phyloP scores from a whole-genome alignment of 2,888 invertebrate genomes.

The Cordilura impudica region DNA sequence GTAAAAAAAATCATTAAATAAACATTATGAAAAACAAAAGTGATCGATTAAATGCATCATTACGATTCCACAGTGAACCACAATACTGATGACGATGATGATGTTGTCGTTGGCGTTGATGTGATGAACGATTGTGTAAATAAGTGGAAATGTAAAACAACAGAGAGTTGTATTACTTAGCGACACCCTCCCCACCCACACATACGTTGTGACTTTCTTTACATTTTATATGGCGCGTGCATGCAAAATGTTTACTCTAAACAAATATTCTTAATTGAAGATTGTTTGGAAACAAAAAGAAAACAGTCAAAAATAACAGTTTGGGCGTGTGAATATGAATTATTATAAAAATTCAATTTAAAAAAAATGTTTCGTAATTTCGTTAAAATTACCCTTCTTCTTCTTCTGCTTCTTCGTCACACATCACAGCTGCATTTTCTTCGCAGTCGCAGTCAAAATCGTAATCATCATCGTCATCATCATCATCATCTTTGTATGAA shows the following conservation, averaged over 20 bases:
- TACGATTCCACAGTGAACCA: constrained; percentile 12
- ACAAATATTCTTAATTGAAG: constrained; percentile 4
- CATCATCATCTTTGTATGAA: too few relatives aligned
- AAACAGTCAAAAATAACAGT: not conserved
- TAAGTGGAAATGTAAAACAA: not conserved
- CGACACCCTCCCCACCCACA: not conserved
- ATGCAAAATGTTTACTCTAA: not conserved
- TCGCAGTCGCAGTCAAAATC: constrained; percentile 2
- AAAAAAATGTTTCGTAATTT: not conserved
- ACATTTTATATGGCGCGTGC: constrained; percentile 11
- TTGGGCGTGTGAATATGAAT: not conserved
- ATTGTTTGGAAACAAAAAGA: not conserved
- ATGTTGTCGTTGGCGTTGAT: not conserved
- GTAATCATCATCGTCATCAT: constrained; percentile 15
- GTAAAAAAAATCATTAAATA: constrained; percentile 55
- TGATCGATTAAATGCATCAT: constrained; percentile 66
- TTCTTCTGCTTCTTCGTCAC: not conserved
- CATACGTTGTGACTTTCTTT: not conserved
- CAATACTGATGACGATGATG: constrained; percentile 7
- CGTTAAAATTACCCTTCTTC: not conserved
- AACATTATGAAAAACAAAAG: constrained; percentile 58
- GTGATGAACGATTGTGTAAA: not conserved
- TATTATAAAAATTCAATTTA: not conserved
- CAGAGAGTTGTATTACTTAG: not conserved
- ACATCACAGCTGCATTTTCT: constrained; percentile 14